Percentiles rank a stretch among this genome's conserved stretches.
phyloP scores from a whole-genome alignment of 2,888 invertebrate species.

The Ptilodon capucinus region DNA sequence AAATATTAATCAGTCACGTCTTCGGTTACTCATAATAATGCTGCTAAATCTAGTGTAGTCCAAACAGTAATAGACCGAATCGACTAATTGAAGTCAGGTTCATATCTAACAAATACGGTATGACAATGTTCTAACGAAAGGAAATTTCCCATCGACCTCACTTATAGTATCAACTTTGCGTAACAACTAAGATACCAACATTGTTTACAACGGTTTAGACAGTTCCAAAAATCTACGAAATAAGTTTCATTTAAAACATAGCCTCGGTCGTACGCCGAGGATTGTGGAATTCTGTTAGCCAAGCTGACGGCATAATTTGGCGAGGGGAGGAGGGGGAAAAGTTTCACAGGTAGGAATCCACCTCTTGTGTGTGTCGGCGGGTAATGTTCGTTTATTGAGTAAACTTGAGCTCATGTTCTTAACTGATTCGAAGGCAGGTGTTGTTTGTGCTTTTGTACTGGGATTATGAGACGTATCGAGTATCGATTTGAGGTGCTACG shows the following conservation, averaged over 20 bases:
- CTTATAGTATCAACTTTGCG: too few relatives aligned
- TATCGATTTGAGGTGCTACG: neutral
- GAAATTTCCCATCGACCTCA: too few relatives aligned
- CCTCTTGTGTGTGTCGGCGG: constrained; percentile 19
- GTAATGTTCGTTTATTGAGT: constrained; percentile 22
- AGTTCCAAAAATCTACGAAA: constrained; percentile 4
- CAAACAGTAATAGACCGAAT: too few relatives aligned
- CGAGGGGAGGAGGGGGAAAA: constrained; percentile 1
- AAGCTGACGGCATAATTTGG: constrained; percentile 29
- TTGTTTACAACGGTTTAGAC: neutral
- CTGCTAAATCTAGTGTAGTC: too few relatives aligned
- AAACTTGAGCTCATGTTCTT: constrained; percentile 17
- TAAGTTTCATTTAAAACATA: constrained; percentile 21
- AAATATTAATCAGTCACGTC: too few relatives aligned
- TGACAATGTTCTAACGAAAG: too few relatives aligned
- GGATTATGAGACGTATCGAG: neutral
- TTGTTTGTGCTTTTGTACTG: neutral
- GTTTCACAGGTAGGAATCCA: constrained; percentile 4
- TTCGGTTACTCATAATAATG: too few relatives aligned
- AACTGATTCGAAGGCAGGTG: neutral
- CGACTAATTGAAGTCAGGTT: too few relatives aligned
- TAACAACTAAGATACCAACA: neutral
- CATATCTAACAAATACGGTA: too few relatives aligned
- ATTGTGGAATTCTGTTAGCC: constrained; percentile 31
- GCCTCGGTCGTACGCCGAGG: constrained; percentile 12